Base-by-base conservation (phyloP, 2,113 vertebrate genomes). In the Chionomys nivalis region DNA sequence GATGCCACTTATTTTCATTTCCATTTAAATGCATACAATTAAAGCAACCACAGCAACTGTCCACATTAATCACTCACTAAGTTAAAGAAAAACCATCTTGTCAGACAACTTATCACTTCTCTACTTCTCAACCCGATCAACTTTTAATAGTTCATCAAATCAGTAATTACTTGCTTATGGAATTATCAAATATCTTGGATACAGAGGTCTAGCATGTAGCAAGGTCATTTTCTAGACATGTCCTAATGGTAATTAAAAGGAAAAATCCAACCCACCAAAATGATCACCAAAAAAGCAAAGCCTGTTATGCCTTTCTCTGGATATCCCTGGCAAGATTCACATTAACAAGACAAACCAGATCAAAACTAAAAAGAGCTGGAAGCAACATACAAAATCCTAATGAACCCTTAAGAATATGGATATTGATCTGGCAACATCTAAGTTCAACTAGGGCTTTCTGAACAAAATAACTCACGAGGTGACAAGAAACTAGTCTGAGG, bases 11-110 rank as follows among this genome's bases (percentile, higher is more conserved):
- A 97, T 26, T 98, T 98, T 97, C 94, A 98, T 90, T 96, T 97
- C 97, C 94, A 97, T 96, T 97, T 97, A 98, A 98, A 98, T 61
- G 94, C 94, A 98, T 94, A 97, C 96, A 94, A 98, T 98, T 98
- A 98, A 98, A 98, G 97, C 66, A 95, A 97, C 90, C 16, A 94
- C 93, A 98, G 97, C 98, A 98, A 97, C 97, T 98, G 97, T 98
- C 98, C 97, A 90, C 97, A 98, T 98, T 98, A 98, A 98, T 98
- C 97, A 98, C 94, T 98, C 97, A 98, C 94, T 70, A 94, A 97
- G 97, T 98, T 98, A 98, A 98, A 97, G 98, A 98, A 98, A 98
- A 98, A 98, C 97, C 96, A 94, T 96, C 95, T 91, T 98, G 97
- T 98, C 98, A 98, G 96, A 98, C 97, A 98, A 95, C 78, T 97